phyloP scores from a whole-genome alignment of 2,888 invertebrate genomes.

The Petrolisthes cinctipes region DNA sequence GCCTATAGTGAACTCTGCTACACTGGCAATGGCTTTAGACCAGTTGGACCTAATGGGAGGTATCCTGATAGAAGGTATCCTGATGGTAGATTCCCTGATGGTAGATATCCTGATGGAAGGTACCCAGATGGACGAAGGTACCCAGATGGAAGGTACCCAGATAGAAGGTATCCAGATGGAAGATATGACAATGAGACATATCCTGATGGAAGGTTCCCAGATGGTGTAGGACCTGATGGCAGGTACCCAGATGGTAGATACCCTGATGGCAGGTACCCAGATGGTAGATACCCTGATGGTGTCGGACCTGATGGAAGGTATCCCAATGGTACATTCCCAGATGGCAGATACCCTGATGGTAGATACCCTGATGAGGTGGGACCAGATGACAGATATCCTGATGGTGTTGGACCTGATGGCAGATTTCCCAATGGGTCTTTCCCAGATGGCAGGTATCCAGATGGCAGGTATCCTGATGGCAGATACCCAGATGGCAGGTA shows the following conservation, averaged over 20 bases:
- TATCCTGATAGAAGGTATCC: not conserved
- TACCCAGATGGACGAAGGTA: not conserved
- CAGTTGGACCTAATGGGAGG: conserved; percentile 21
- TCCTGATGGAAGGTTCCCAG: not conserved
- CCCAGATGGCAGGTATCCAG: conserved; percentile 32
- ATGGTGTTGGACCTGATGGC: conserved; percentile 23
- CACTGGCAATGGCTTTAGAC: conserved; percentile 25
- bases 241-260: conserved; percentile 21
- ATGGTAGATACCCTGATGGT: conserved; percentile 31
- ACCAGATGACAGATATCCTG: conserved; percentile 11
- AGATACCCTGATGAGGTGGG: conserved; percentile 17
- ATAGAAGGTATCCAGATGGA: conserved; percentile 68
- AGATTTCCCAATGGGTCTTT: conserved; percentile 24
- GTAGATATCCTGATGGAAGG: conserved; percentile 5
- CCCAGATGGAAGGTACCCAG: conserved; percentile 27
- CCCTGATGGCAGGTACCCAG: not conserved
- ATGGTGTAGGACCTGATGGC: conserved; percentile 31
- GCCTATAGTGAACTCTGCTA: conserved; percentile 72
- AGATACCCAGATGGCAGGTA: conserved; percentile 69
- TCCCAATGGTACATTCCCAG: conserved; percentile 16
- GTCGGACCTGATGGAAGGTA: conserved; percentile 1
- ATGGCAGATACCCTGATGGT: conserved; percentile 6
- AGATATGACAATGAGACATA: conserved; percentile 70
- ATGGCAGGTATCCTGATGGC: conserved; percentile 22
- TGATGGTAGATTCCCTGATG: not conserved